Evolutionary conservation across 2,888 invertebrate species (phyloP), one percentile per base, ranked within the genome.

Genomic region (Synanthedon tipuliformis): DNA sequence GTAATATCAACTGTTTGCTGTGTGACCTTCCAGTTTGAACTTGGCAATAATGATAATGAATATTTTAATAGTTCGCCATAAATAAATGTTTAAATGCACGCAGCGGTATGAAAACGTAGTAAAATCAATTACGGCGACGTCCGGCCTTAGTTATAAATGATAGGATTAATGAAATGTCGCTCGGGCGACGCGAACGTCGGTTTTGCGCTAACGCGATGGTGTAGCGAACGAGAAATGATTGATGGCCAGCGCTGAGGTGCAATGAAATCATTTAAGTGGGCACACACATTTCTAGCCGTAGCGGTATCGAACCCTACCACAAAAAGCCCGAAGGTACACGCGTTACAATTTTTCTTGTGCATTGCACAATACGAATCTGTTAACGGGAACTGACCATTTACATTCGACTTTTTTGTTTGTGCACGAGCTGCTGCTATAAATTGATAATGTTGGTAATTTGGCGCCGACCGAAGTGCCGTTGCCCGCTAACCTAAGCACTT

Each of bases 401-500:
- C 79, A 78, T 78, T 82, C 77, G 70, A 74, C 74, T 85, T 86
- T 85, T 87, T 87, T 86, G 81, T 86, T 84, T 86, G 81, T 85
- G 81, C 76, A 79, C 78, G 75, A 72, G 74, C 76, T 68, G 73
- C 78, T 78, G 73, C 78, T 78, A 81, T 83, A 86, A 85, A 84
- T 85, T 87, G 85, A 85, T 87, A 86, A 86, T 87, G 84, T 77
- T 78, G 83, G 86, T 87, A 86, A 87, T 87, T 87, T 86, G 82
- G 84, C 80, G 83, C 71, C 78, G 74, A 67, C 63, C 66, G 75
- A 75, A 84, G 81, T 84, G 81, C 86, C 85, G 86, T 87, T 84
- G 84, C 76, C 74, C 82, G 84, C 78, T 78, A 80, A 78, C 78
- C 85, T 86, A 86, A 87, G 86, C 85, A 83, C 76, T 82, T 86